Conservation (phyloP, 2,797 vertebrate species). For the Podarcis siculus region DNA sequence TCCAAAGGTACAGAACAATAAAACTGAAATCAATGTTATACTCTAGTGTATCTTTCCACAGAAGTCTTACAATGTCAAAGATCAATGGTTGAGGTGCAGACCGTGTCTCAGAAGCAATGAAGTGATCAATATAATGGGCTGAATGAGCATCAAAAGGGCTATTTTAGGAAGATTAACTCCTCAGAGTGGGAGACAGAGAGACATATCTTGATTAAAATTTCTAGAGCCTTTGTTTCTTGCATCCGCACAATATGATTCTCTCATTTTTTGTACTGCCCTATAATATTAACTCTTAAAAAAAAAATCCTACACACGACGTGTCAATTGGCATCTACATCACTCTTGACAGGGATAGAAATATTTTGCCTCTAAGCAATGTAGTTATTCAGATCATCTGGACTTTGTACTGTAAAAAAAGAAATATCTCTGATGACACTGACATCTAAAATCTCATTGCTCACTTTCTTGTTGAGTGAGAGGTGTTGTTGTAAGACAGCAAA, state of each 20-base stretch:
- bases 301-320: not conserved
- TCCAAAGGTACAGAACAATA: conserved; percentile 29
- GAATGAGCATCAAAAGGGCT: conserved; percentile 40
- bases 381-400: not conserved
- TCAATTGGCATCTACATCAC: conserved; percentile 3
- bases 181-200: not conserved
- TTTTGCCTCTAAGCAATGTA: conserved; percentile 11
- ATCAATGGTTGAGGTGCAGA: conserved; percentile 34
- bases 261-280: not conserved
- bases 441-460: conserved; percentile 11
- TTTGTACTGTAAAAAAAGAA: not conserved
- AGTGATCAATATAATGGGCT: conserved; percentile 12
- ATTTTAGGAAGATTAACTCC: conserved; percentile 39
- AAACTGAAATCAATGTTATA: conserved; percentile 31
- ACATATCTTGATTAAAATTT: not conserved
- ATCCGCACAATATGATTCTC: not conserved
- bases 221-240: not conserved
- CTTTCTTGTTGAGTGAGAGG: not conserved
- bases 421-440: not conserved
- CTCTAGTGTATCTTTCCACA: not conserved
- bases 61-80: conserved; percentile 22
- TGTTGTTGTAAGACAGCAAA: not conserved
- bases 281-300: not conserved
- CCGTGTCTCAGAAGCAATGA: conserved; percentile 19
- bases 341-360: not conserved